A percentile compares a stretch with the other conserved stretches of the same genome.
Evolutionary conservation across 1,140 invertebrate species (phyloP).

Genomic region (Lordiphosa collinella): DNA sequence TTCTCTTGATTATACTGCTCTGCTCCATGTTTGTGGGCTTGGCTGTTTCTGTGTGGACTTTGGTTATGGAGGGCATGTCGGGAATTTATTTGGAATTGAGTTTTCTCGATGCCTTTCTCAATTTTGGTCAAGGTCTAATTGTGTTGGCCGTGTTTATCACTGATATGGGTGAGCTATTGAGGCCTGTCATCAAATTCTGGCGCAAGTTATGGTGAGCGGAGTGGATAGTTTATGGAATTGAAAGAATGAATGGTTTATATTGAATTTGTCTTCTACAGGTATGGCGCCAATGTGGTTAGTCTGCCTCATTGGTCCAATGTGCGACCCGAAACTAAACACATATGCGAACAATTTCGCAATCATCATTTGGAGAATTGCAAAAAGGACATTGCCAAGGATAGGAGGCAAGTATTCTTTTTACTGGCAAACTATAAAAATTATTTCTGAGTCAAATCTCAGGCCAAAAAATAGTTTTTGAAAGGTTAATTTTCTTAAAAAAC

Average conservation of each 20-base stretch:
- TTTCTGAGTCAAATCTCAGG: not conserved
- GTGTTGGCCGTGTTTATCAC: slow-evolving; percentile 92
- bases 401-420: slow-evolving; percentile 79
- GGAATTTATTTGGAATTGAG: slow-evolving; percentile 95
- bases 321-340: slow-evolving; percentile 87
- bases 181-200: slow-evolving; percentile 84
- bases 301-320: slow-evolving; percentile 88
- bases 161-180: slow-evolving; percentile 87
- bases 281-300: slow-evolving; percentile 85
- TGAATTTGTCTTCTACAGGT: slow-evolving; percentile 75
- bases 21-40: slow-evolving; percentile 94
- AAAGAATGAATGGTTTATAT: no score
- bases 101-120: slow-evolving; percentile 93
- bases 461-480: no score
- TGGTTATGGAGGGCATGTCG: slow-evolving; percentile 91
- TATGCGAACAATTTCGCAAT: slow-evolving; percentile 93
- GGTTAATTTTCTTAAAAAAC: no score
- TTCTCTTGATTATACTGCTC: slow-evolving; percentile 89
- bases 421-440: no score
- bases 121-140: slow-evolving; percentile 93
- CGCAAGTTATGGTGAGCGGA: slow-evolving; percentile 81
- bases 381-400: slow-evolving; percentile 88
- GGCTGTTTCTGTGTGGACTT: slow-evolving; percentile 90
- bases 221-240: no score
- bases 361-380: slow-evolving; percentile 92